Evolutionary conservation across 1,140 invertebrate species (phyloP).

Genomic region (Melanaphis sacchari): DNA sequence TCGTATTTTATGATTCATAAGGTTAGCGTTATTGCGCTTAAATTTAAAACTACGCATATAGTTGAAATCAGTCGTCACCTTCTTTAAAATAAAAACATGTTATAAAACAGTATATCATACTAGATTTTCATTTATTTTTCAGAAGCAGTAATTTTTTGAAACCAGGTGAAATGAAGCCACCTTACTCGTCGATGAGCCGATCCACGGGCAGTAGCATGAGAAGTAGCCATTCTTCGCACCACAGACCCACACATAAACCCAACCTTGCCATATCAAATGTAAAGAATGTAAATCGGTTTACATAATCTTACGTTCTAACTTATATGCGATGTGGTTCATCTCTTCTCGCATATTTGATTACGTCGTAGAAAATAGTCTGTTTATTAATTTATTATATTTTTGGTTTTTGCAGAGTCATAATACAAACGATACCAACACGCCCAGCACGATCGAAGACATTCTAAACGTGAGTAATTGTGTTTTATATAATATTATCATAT

Average conservation of each 20-base stretch:
- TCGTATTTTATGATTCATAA: neutral
- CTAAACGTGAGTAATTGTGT: conserved; percentile 26
- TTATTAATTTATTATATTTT: neutral
- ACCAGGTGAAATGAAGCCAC: conserved; percentile 50
- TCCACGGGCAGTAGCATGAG: conserved; percentile 12
- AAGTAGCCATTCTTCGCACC: conserved; percentile 36
- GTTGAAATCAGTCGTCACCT: neutral
- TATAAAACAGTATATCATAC: neutral
- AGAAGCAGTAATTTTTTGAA: conserved; percentile 42
- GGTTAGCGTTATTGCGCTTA: neutral
- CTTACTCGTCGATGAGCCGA: conserved; percentile 34
- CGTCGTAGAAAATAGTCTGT: neutral
- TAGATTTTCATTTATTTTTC: neutral
- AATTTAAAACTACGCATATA: neutral
- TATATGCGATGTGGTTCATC: neutral
- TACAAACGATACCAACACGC: conserved; percentile 39
- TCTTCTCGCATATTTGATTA: too few relatives aligned
- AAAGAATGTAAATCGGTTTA: conserved; percentile 25
- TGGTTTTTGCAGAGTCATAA: conserved; percentile 23
- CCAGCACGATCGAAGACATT: conserved; percentile 55
- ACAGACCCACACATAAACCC: conserved; percentile 47
- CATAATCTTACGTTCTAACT: neutral
- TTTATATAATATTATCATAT: neutral
- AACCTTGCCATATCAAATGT: conserved; percentile 49
- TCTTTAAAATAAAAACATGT: neutral